phyloP scores from a whole-genome alignment of 2,888 invertebrate species.

The Cerastoderma edule region DNA sequence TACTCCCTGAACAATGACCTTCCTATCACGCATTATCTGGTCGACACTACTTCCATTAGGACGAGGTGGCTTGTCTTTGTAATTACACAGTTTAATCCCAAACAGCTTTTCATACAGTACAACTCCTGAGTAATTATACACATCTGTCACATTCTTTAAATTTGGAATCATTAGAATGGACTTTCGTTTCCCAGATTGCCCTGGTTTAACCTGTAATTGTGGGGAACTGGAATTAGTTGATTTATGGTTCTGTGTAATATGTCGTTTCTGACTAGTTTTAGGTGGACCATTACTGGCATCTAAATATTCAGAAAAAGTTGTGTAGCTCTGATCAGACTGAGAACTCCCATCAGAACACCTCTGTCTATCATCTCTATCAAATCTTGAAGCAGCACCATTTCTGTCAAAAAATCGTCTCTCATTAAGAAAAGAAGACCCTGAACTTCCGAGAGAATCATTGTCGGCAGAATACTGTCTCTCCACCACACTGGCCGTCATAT shows the following conservation, averaged over 20 bases:
- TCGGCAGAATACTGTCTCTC: slow-evolving; percentile 10
- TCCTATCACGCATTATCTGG: slow-evolving; percentile 66
- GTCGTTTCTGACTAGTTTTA: slow-evolving; percentile 45
- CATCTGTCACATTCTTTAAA: slow-evolving; percentile 37
- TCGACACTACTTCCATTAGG: slow-evolving; percentile 61
- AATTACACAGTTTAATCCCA: slow-evolving; percentile 74
- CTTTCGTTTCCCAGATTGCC: slow-evolving; percentile 57
- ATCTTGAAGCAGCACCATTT: slow-evolving; percentile 5
- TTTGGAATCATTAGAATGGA: slow-evolving; percentile 55
- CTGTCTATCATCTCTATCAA: slow-evolving; percentile 32
- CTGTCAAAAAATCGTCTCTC: slow-evolving; percentile 22
- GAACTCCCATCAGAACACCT: slow-evolving; percentile 39
- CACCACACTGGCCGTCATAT: not conserved
- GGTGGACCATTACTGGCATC: slow-evolving; percentile 33
- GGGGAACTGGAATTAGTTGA: slow-evolving; percentile 2
- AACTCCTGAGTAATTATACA: slow-evolving; percentile 59
- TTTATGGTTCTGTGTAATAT: slow-evolving; percentile 14
- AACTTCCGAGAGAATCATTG: slow-evolving; percentile 20
- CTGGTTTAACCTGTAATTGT: slow-evolving; percentile 16
- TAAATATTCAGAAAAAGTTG: slow-evolving; percentile 37
- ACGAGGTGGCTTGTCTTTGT: slow-evolving; percentile 66
- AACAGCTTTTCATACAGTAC: slow-evolving; percentile 73
- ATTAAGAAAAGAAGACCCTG: slow-evolving; percentile 12
- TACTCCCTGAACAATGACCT: slow-evolving; percentile 75
- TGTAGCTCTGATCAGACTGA: slow-evolving; percentile 47